Base-by-base conservation (phyloP, 2,113 vertebrate genomes). In the Lathamus discolor region DNA sequence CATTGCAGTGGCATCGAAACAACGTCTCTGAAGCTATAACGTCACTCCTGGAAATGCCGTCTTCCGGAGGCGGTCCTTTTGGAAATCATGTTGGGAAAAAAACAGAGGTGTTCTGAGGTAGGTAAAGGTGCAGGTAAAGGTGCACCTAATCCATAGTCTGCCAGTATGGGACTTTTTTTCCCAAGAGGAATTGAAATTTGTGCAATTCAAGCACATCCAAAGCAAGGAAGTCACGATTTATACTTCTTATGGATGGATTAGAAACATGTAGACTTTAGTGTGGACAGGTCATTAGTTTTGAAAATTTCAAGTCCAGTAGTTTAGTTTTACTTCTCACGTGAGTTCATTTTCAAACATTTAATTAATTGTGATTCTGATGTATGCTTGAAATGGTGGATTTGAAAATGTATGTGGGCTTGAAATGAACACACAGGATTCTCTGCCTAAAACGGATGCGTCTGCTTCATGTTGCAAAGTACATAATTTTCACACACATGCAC, bases 1-100 rank as follows among this genome's bases (percentile, higher is more conserved):
- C 97, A 97, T 97, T 96, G 97, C 97, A 97, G 96, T 95, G 97
- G 96, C 97, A 92, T 93, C 94, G 96, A 97, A 97, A 95, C 97
- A 94, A 25, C 96, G 94, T 96, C 97, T 96, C 94, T 97, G 97
- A 97, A 97, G 97, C 97, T 82, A 96, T 97, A 97, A 96, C 97
- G 97, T 97, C 97, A 97, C 97, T 97, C 97, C 97, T 97, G 97
- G 98, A 97, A 98, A 98, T 95, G 97, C 97, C 96, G 95, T 98
- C 97, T 98, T 98, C 98, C 96, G 97, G 98, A 98, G 97, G 98
- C 97, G 97, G 97, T 97, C 97, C 97, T 98, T 98, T 97, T 98
- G 97, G 98, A 98, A 98, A 98, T 97, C 97, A 97, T 97, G 97
- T 97, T 96, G 97, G 97, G 96, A 90, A 97, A 97, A 97, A 97